These are phyloP conservation scores for Drosophila nr. fundita DNA, from an alignment of 2,888 invertebrate species.

Conservation along the genomic window DNA sequence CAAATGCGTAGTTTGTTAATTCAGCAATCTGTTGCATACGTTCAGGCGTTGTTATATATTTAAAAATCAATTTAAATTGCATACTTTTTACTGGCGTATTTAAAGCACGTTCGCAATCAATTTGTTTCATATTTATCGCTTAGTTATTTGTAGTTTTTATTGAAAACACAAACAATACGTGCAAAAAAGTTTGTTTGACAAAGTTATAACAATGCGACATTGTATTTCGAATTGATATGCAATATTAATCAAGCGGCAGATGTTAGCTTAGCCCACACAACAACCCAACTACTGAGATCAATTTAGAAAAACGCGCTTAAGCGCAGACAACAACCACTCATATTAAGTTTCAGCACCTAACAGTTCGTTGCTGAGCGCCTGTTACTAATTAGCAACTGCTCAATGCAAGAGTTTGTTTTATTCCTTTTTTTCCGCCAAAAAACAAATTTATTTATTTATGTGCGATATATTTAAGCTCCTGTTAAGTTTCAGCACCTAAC, in stretches of 20 bases:
- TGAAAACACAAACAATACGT: not conserved
- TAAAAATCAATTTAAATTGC: constrained; percentile 12
- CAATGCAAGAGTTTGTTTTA: too few species aligned
- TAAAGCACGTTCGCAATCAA: not conserved
- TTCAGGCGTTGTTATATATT: constrained; percentile 14
- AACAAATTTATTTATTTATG: too few species aligned
- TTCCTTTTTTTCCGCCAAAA: too few species aligned
- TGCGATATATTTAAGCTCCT: too few species aligned
- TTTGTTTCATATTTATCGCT: not conserved
- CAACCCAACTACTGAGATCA: too few species aligned
- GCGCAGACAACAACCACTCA: too few species aligned
- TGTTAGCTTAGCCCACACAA: too few species aligned
- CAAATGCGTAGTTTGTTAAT: not conserved
- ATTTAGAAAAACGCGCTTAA: too few species aligned
- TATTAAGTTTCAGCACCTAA: too few species aligned
- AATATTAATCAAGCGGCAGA: not conserved
- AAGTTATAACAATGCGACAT: not conserved
- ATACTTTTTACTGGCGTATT: constrained; percentile 39
- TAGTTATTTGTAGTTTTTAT: not conserved
- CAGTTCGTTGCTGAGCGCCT: too few species aligned
- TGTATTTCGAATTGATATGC: not conserved
- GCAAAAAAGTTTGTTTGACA: not conserved
- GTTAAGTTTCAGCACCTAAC: too few species aligned
- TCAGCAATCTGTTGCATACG: constrained; percentile 23
- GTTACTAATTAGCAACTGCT: too few species aligned